Percentiles rank a stretch among this genome's conserved stretches.
These are phyloP conservation scores for Actenoides lindsayi DNA, from an alignment of 2,113 vertebrate species.

Conservation along the genomic window DNA sequence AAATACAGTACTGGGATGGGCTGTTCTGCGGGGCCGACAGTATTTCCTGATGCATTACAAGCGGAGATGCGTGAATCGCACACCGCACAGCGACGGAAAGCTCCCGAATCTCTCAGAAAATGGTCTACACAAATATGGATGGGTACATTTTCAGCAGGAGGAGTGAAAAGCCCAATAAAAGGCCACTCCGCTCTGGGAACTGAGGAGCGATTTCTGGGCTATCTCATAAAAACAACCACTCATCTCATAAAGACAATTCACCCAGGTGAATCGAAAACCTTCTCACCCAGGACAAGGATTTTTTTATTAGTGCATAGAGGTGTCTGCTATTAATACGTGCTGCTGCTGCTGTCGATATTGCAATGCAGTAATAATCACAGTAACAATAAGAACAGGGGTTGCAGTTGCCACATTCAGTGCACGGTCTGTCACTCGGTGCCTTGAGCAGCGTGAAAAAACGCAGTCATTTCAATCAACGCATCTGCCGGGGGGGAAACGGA, in stretches of 20 bases:
- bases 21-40: neutral
- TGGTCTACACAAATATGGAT: neutral
- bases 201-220: neutral
- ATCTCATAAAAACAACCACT: neutral
- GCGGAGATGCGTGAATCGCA: neutral
- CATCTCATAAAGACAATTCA: neutral
- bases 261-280: neutral
- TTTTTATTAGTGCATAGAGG: neutral
- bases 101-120: neutral
- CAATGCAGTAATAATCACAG: neutral
- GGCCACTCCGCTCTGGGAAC: neutral
- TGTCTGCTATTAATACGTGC: neutral
- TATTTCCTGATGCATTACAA: neutral
- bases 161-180: neutral
- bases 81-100: neutral
- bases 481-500: conserved; percentile 4
- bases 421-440: neutral
- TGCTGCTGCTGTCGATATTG: neutral
- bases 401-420: neutral
- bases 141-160: neutral
- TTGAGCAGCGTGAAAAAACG: neutral
- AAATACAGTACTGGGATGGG: neutral
- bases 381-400: neutral
- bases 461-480: conserved; percentile 32
- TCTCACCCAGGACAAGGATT: neutral